phyloP scores from a whole-genome alignment of 2,888 invertebrate genomes.

The Tribolium freemani region DNA sequence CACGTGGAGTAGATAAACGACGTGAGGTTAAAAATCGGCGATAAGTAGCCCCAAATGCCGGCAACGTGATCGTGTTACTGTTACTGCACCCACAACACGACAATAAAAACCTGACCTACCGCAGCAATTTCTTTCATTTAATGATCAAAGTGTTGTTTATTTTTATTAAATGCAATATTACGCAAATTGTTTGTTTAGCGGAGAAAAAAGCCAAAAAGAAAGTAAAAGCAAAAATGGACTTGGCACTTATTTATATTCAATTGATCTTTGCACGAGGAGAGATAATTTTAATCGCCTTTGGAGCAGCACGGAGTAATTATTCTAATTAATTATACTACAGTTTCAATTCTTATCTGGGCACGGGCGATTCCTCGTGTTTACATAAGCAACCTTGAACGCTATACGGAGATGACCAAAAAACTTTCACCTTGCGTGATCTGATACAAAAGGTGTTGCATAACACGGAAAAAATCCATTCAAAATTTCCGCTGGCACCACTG shows the following conservation, averaged over 20 bases:
- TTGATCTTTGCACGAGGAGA: slow-evolving; percentile 14
- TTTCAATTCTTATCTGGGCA: neutral
- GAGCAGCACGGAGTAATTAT: neutral
- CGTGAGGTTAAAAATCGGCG: slow-evolving; percentile 12
- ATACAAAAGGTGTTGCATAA: no score
- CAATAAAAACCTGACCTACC: slow-evolving; percentile 16
- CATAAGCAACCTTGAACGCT: neutral
- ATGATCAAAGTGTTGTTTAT: neutral
- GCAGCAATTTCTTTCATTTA: neutral
- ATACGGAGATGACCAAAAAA: neutral
- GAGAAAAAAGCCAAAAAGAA: neutral
- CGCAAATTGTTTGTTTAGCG: neutral
- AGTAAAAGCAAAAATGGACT: neutral
- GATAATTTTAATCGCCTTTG: slow-evolving; percentile 10
- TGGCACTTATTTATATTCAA: neutral
- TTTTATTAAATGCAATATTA: neutral
- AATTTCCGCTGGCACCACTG: no score
- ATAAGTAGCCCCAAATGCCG: neutral
- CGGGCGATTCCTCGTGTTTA: neutral
- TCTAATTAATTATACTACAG: neutral
- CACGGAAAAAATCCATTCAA: no score
- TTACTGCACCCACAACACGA: neutral
- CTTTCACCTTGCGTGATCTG: no score
- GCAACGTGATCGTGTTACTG: slow-evolving; percentile 5
- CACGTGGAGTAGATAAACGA: neutral